phyloP scores from a whole-genome alignment of 2,797 vertebrate species.

The Chrysocyon brachyurus region DNA sequence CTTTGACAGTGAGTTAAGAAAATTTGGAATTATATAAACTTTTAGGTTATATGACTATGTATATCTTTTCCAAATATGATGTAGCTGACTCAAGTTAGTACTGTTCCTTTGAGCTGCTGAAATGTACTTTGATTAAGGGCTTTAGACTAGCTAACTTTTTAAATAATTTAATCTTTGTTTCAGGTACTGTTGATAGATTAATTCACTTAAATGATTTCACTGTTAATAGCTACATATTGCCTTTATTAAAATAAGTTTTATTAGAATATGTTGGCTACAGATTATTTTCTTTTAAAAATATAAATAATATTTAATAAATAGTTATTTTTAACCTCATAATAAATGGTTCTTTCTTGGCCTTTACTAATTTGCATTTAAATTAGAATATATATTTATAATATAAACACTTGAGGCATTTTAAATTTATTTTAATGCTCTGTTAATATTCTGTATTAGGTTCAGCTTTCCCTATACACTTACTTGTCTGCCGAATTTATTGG shows the following conservation, averaged over 20 bases:
- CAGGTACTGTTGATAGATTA: not conserved
- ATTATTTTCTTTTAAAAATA: conserved; percentile 44
- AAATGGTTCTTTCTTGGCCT: not conserved
- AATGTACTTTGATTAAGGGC: not conserved
- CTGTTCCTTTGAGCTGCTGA: not conserved
- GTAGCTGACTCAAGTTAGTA: not conserved
- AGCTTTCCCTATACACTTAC: conserved; percentile 95
- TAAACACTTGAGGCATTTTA: not conserved
- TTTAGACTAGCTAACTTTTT: not conserved
- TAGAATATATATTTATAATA: not conserved
- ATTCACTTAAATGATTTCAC: not conserved
- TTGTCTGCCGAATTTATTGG: conserved; percentile 98
- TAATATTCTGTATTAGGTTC: conserved; percentile 89
- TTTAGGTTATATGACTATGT: not conserved
- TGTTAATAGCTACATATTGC: not conserved
- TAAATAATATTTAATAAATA: not conserved
- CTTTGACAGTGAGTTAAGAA: not conserved
- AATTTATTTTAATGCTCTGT: not conserved
- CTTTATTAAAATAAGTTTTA: conserved; percentile 42
- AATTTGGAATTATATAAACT: not conserved
- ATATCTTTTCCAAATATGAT: not conserved
- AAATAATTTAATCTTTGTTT: not conserved
- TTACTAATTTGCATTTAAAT: conserved; percentile 52
- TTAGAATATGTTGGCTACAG: conserved; percentile 10
- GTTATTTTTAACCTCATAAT: conserved; percentile 18